These are phyloP conservation scores for Drosophila obscura DNA, from an alignment of 1,140 invertebrate genomes.

Conservation along the genomic window DNA sequence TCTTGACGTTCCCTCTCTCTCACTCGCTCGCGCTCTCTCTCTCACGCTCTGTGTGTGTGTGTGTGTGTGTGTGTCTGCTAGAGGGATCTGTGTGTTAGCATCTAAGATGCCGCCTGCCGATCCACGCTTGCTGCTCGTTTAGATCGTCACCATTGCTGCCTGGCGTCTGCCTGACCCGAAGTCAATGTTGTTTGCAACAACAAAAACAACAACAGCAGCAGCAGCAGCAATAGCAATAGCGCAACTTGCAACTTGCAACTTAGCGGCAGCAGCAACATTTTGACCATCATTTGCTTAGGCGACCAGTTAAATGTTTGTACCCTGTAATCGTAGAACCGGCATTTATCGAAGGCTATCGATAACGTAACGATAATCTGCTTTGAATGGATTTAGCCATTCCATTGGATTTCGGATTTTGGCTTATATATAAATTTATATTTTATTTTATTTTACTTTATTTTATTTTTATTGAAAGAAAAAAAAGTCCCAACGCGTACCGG, in stretches of 20 bases:
- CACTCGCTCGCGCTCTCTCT: too few relatives aligned
- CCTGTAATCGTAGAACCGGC: too few relatives aligned
- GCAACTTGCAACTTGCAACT: conserved; percentile 5
- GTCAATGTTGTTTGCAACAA: neutral
- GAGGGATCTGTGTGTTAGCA: conserved; percentile 54
- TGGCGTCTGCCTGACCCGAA: conserved; percentile 53
- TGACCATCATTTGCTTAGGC: conserved; percentile 32
- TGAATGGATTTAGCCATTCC: neutral
- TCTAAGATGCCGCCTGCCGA: conserved; percentile 76
- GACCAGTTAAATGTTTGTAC: conserved; percentile 45
- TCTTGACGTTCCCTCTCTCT: too few relatives aligned
- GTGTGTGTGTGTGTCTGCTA: conserved; percentile 17
- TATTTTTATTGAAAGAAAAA: too few relatives aligned
- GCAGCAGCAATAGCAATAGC: conserved; percentile 25
- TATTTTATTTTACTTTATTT: too few relatives aligned
- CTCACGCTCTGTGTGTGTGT: conserved; percentile 5
- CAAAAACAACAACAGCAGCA: conserved; percentile 2
- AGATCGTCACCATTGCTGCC: conserved; percentile 73
- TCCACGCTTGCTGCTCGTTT: conserved; percentile 61
- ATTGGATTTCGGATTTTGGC: too few relatives aligned
- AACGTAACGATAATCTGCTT: too few relatives aligned
- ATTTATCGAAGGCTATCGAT: too few relatives aligned
- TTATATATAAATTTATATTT: too few relatives aligned
- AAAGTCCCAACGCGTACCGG: too few relatives aligned
- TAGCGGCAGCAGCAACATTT: conserved; percentile 32